Evolutionary conservation across 2,888 invertebrate species (phyloP).

Genomic region (Tanaodytes sp.): DNA sequence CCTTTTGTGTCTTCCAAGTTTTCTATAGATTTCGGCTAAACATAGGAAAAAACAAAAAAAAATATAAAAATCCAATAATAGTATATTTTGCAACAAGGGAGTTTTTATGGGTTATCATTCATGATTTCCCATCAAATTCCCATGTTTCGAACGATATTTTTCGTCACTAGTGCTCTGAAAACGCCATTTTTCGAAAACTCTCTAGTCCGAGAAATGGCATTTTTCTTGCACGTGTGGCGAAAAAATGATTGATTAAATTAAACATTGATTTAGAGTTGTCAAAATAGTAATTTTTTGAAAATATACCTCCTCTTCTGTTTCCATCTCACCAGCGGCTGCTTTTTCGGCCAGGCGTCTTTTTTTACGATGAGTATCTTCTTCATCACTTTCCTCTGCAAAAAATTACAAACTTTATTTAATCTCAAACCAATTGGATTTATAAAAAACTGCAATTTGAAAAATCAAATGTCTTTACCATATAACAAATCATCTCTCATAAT

Average conservation of each 20-base stretch:
- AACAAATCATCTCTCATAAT: constrained; percentile 84
- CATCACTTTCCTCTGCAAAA: constrained; percentile 83
- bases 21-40: constrained; percentile 92
- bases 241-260: too few relatives aligned
- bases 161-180: too few relatives aligned
- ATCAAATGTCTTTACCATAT: constrained; percentile 80
- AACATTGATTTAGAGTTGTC: too few relatives aligned
- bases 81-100: background rate
- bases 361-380: constrained; percentile 79
- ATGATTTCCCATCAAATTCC: too few relatives aligned
- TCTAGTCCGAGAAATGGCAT: too few relatives aligned
- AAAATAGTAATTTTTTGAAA: too few relatives aligned
- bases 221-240: too few relatives aligned
- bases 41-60: too few relatives aligned
- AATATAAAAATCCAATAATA: background rate
- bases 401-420: background rate
- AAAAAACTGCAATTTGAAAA: constrained; percentile 25
- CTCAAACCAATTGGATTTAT: too few relatives aligned
- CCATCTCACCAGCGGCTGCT: constrained; percentile 86
- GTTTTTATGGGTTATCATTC: too few relatives aligned
- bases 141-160: too few relatives aligned
- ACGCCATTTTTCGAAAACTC: too few relatives aligned
- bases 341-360: constrained; percentile 89
- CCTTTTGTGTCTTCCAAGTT: constrained; percentile 98
- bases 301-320: constrained; percentile 76